Evolutionary conservation across 2,888 invertebrate genomes (phyloP), one percentile per base, ranked within the genome.

Genomic region (Coenonympha arcania): DNA sequence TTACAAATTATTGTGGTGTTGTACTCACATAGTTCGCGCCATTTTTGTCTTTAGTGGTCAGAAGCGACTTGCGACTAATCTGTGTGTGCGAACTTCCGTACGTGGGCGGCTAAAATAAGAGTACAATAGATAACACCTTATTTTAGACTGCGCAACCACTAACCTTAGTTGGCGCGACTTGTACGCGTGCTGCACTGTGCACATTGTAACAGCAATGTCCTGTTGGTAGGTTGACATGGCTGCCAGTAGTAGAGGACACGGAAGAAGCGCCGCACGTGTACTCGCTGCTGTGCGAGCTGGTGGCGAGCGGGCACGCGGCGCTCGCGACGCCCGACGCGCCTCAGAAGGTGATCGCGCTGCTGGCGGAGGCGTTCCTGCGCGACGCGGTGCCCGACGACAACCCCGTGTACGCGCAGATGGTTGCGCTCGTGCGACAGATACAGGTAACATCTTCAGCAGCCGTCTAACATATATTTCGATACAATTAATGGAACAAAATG

Each of bases 261-360:
- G 99, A 98, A 63, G 99, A 99, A 84, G 95, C 98, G 41, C 94
- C 95, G 18, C 95, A 97, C 73, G 94, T 99, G 56, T 99, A 98
- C 79, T 94, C 93, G 50, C 95, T 98, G 78, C 88, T 99, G 60
- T 98, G 98, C 85, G 98, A 98, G 87, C 89, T 99, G 61, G 93
- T 98, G 57, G 96, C 97, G 79, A 89, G 91, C 64, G 96, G 97
- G 71, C 94, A 98, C 86, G 92, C 95, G 15, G 88, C 92, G 50
- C 91, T 98, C 55, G 90, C 90, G 51, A 92, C 96, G 70, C 95
- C 96, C 68, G 89, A 91, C 63, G 98, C 98, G 79, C 89, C 99
- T 68, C 96, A 96, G 53, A 90, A 91, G 57, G 91, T 99, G 58
- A 89, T 99, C 61, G 90, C 91, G 60, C 92, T 96, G 65, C 93